Base-by-base conservation (phyloP, 1,140 invertebrate genomes). In the Teleopsis dalmanni region DNA sequence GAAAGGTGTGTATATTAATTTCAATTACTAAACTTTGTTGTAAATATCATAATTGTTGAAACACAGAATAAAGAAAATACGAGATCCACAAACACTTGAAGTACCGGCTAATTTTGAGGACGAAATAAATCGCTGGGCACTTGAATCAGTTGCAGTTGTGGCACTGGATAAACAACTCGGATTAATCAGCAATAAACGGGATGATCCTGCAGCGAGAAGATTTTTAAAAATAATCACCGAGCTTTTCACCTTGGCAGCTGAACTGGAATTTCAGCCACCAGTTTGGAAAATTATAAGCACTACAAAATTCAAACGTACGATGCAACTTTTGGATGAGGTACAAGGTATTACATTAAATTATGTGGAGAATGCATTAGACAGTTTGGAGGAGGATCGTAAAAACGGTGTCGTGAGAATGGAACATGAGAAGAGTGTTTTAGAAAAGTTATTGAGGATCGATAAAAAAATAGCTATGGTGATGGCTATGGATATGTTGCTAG, bases 81-180 rank as follows among this genome's bases (percentile, higher is more conserved):
- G 75, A 27, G 64, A 77, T 48, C 35, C 46, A 8, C 56, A 71
- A 41, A 69, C 75, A 42, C 73, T 72, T 53, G 74, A 77, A 65
- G 62, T 83, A 7, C 73, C 75, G 3, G 58, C 57, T 1, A 69
- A 75, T 50, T 80, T 82, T 56, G 70, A 76, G 34, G 74, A 75
- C 41, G 79, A 82, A 59, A 63, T 83, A 52, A 79, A 81, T 55
- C 76, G 81, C 60, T 81, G 81, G 79, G 69, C 80, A 8, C 59
- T 85, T 19, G 83, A 86, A 63, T 81, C 79, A 3, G 80, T 85
- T 10, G 79, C 73, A 3, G 64, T 77, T 6, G 76, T 88, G 4
- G 81, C 82, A 18, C 65, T 86, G 36, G 80, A 85, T 19, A 74
- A 73, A 13, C 72, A 81, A 10, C 62, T 87, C 2, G 21, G 36